Conservation (phyloP, 2,888 invertebrate genomes). For the Leptinotarsa tumamoca region DNA sequence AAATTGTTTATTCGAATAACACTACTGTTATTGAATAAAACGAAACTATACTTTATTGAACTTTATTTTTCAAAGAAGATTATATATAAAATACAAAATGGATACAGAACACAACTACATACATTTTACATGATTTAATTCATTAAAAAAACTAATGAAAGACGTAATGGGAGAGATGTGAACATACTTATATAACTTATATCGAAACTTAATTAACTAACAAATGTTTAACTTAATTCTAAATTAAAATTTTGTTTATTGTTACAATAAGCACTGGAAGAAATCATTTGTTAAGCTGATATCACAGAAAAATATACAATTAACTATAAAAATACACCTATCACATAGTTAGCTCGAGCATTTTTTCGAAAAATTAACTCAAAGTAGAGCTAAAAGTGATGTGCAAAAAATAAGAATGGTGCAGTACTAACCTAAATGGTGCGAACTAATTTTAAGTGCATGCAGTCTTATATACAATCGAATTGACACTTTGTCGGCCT, state of each 20-base stretch:
- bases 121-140: neutral
- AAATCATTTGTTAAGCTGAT: slow-evolving; percentile 61
- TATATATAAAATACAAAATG: slow-evolving; percentile 25
- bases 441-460: slow-evolving; percentile 40
- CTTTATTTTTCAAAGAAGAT: slow-evolving; percentile 35
- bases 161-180: slow-evolving; percentile 32
- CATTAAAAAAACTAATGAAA: slow-evolving; percentile 45
- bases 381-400: slow-evolving; percentile 51
- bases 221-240: slow-evolving; percentile 38
- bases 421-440: slow-evolving; percentile 43
- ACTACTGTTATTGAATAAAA: neutral
- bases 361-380: slow-evolving; percentile 51
- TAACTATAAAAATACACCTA: slow-evolving; percentile 50
- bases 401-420: slow-evolving; percentile 44
- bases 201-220: slow-evolving; percentile 39
- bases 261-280: slow-evolving; percentile 36
- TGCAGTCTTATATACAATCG: slow-evolving; percentile 61
- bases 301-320: slow-evolving; percentile 63
- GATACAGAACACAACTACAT: slow-evolving; percentile 17
- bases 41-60: slow-evolving; percentile 1
- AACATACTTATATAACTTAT: slow-evolving; percentile 29
- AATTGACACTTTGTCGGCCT: slow-evolving; percentile 67
- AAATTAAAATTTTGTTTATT: slow-evolving; percentile 37
- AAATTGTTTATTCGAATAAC: too few relatives aligned
- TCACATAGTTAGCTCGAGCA: slow-evolving; percentile 64